These are phyloP conservation scores for Pseudobourletiella spinata DNA, from an alignment of 1,140 invertebrate genomes.

Conservation along the genomic window DNA sequence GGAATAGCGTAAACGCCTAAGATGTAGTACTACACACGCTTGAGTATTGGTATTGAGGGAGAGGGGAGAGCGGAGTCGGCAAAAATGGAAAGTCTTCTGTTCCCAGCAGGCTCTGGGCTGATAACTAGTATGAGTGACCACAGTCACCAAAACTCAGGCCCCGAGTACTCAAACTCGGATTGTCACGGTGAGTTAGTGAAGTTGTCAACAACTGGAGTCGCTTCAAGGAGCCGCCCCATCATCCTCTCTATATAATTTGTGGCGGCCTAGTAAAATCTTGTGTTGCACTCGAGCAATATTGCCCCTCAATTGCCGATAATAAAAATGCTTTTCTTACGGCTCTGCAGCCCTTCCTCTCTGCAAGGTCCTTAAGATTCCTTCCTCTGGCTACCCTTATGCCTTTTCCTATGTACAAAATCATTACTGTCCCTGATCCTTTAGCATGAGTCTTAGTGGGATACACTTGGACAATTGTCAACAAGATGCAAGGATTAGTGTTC, in stretches of 20 bases:
- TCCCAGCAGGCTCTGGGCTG: constrained; percentile 8
- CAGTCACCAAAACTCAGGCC: not conserved
- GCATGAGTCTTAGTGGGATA: too few relatives aligned
- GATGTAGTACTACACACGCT: too few relatives aligned
- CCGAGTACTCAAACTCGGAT: not conserved
- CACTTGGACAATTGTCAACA: too few relatives aligned
- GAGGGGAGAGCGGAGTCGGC: not conserved
- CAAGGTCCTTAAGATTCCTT: not conserved
- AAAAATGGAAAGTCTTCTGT: constrained; percentile 12
- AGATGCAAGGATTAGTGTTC: too few relatives aligned
- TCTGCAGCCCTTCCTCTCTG: not conserved
- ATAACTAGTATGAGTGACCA: constrained; percentile 2
- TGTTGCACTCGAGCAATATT: constrained; percentile 4
- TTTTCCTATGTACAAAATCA: not conserved
- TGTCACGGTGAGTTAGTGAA: constrained; percentile 18
- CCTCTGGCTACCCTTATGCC: not conserved
- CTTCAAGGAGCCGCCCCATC: constrained; percentile 3
- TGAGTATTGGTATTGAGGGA: too few relatives aligned
- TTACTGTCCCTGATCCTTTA: too few relatives aligned
- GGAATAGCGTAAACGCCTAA: too few relatives aligned
- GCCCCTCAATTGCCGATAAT: constrained; percentile 16
- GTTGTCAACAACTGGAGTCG: constrained; percentile 17
- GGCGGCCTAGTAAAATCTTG: constrained; percentile 8
- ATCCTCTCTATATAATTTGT: constrained; percentile 9
- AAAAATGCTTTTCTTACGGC: constrained; percentile 6